Evolutionary conservation across 2,888 invertebrate genomes (phyloP).

Genomic region (Coenonympha glycerion): DNA sequence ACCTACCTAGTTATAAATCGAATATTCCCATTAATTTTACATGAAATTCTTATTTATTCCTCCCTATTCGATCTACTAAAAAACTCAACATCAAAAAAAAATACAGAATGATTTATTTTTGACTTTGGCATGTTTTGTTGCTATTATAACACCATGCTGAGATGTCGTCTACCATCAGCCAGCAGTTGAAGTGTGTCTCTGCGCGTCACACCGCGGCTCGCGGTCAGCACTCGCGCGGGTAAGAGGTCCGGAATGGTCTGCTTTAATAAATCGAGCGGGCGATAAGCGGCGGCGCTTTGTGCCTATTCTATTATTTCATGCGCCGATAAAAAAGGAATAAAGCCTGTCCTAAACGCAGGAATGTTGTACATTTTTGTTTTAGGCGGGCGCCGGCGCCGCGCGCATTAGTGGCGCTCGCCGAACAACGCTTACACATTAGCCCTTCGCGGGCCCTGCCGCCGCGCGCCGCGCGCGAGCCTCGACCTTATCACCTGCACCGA

Average conservation of each 20-base stretch:
- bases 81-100: no score
- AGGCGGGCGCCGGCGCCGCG: slow-evolving; percentile 73
- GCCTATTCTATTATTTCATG: slow-evolving; percentile 65
- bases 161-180: no score
- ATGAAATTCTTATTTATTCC: no score
- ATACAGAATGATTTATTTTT: no score
- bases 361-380: slow-evolving; percentile 65
- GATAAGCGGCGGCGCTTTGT: slow-evolving; percentile 57
- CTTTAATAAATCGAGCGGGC: slow-evolving; percentile 36
- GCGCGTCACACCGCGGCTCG: no score
- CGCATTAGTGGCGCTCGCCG: slow-evolving; percentile 57
- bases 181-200: no score
- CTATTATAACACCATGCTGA: no score
- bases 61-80: no score
- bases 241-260: slow-evolving; percentile 25
- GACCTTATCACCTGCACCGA: not conserved
- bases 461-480: not conserved
- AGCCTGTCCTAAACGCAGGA: slow-evolving; percentile 64
- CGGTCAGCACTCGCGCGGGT: not conserved
- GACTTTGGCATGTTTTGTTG: no score
- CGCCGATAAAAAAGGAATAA: slow-evolving; percentile 69
- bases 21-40: no score
- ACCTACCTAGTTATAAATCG: no score
- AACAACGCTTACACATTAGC: slow-evolving; percentile 65
- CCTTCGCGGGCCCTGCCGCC: slow-evolving; percentile 44